Percentiles rank a stretch among this genome's conserved stretches.
Evolutionary conservation across 1,140 invertebrate genomes (phyloP).

Genomic region (Pemphigus obesinymphae): DNA sequence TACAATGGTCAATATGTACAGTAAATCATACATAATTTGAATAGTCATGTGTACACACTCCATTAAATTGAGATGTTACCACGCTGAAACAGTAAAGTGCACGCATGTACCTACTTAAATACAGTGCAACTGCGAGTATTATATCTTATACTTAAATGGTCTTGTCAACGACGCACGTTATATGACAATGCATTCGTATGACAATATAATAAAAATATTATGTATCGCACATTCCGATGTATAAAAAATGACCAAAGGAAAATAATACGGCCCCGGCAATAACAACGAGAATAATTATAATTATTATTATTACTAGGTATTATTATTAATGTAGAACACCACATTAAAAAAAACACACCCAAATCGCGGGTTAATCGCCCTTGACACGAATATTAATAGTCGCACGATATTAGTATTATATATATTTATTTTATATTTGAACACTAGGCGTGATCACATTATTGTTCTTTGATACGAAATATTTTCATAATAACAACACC

Average conservation of each 20-base stretch:
- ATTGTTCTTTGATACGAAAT: not conserved
- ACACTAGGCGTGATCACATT: not conserved
- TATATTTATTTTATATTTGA: not conserved
- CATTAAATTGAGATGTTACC: not conserved
- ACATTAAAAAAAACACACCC: slow-evolving; percentile 20
- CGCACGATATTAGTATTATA: slow-evolving; percentile 15
- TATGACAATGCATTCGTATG: no score
- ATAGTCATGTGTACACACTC: no score
- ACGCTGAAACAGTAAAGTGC: not conserved
- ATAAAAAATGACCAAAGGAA: not conserved
- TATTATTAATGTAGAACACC: slow-evolving; percentile 16
- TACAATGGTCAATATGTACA: no score
- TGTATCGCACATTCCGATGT: not conserved
- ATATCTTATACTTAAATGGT: no score
- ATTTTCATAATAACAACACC: not conserved
- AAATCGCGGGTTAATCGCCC: slow-evolving; percentile 27
- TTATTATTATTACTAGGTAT: not conserved
- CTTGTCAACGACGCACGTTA: not conserved
- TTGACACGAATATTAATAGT: slow-evolving; percentile 37
- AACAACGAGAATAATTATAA: not conserved
- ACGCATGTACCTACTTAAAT: not conserved
- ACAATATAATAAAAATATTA: not conserved
- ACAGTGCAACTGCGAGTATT: not conserved
- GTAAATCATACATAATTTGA: no score
- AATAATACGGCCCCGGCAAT: no score